A percentile compares a stretch with the other conserved stretches of the same genome.
These are phyloP conservation scores for Drosophila tani DNA, from an alignment of 1,140 invertebrate genomes.

Conservation along the genomic window DNA sequence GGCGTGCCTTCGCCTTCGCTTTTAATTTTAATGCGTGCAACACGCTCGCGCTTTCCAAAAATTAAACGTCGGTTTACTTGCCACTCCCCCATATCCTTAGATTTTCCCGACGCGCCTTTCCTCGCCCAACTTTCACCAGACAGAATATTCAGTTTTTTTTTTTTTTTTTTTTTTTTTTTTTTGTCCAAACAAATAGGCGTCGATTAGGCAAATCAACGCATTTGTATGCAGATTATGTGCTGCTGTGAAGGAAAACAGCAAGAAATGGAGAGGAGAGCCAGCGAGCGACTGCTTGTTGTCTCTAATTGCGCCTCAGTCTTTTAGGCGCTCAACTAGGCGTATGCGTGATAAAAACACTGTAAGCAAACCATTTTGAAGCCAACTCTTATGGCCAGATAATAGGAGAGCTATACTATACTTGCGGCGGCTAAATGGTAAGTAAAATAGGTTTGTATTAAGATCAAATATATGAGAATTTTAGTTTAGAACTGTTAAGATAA, in stretches of 20 bases:
- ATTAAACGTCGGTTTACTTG: constrained; percentile 79
- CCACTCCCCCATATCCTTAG: constrained; percentile 2
- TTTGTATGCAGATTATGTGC: constrained; percentile 83
- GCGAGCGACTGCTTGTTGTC: constrained; percentile 35
- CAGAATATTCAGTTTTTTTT: constrained; percentile 53
- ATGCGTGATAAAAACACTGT: constrained; percentile 68
- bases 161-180: constrained; percentile 29
- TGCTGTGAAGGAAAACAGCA: constrained; percentile 41
- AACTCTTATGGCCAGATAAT: constrained; percentile 39
- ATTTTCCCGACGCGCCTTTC: constrained; percentile 3
- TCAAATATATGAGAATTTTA: neutral
- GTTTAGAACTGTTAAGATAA: neutral
- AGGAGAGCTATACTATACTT: neutral
- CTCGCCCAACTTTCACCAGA: constrained; percentile 58
- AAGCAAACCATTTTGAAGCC: constrained; percentile 20
- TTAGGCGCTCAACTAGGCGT: constrained; percentile 63
- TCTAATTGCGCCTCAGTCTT: constrained; percentile 73
- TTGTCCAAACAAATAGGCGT: constrained; percentile 76
- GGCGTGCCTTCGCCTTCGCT: constrained; percentile 51
- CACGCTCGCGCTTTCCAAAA: constrained; percentile 72
- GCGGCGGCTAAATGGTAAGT: neutral
- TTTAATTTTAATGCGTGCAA: constrained; percentile 82
- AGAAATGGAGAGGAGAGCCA: constrained; percentile 16
- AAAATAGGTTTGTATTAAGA: neutral
- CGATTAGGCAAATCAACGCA: constrained; percentile 83